Percentiles rank a stretch among this genome's conserved stretches.
Conservation (phyloP, 2,888 invertebrate genomes). For the Volucella inflata region DNA sequence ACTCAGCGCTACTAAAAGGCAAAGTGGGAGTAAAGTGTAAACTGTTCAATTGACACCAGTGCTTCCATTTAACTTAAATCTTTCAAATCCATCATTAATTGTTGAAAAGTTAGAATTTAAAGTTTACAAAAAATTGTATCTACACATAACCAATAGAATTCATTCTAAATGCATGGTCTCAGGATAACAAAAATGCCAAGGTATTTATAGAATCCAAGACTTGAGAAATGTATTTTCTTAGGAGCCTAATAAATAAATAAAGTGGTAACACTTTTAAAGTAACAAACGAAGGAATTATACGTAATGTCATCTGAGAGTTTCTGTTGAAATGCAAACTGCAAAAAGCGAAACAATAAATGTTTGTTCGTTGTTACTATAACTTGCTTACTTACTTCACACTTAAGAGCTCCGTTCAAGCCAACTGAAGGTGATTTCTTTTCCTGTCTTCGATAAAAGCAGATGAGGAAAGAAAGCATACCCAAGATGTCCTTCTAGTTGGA, state of each 20-base stretch:
- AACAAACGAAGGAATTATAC: background rate
- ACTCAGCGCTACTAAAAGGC: constrained; percentile 54
- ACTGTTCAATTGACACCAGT: constrained; percentile 18
- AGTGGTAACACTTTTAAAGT: background rate
- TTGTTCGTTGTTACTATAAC: background rate
- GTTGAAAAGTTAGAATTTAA: too few species aligned
- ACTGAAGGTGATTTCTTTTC: background rate
- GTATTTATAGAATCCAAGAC: rapidly evolving
- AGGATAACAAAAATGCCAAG: too few species aligned
- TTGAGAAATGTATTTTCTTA: background rate
- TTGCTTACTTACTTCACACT: too few species aligned
- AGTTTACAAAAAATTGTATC: too few species aligned
- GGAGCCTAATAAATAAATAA: background rate
- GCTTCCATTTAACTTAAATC: constrained; percentile 15
- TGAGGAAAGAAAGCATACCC: background rate
- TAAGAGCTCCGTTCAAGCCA: too few species aligned
- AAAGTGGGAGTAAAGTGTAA: constrained; percentile 18
- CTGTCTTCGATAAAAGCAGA: background rate
- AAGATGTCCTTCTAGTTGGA: constrained; percentile 24
- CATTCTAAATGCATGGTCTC: too few species aligned
- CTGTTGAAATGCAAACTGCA: constrained; percentile 6
- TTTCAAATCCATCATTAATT: too few species aligned
- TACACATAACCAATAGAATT: too few species aligned
- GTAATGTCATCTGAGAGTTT: background rate
- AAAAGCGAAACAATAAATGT: constrained; percentile 7